Base-by-base conservation (phyloP, 2,113 vertebrate genomes). In the Trogon melanurus region DNA sequence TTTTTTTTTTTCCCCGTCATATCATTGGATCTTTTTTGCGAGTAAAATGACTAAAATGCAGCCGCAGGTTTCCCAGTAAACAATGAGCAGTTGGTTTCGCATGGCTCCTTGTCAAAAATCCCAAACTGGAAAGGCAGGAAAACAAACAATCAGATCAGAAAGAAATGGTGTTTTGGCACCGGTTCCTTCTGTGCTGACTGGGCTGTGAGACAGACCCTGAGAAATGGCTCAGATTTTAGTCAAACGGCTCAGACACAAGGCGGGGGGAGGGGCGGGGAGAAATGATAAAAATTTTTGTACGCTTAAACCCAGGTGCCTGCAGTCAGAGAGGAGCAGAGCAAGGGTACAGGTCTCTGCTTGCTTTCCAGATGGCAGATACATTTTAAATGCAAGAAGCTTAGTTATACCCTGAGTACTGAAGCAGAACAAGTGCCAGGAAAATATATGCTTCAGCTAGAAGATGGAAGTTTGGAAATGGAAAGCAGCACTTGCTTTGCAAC, bases 41-140 rank as follows among this genome's bases (percentile, higher is more conserved):
- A 85, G 69, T 2, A 5, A 67, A 95, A 87, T 65, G 82, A 91
- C 84, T 96, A 30, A 95, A 95, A 81, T 0, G 41, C 66, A 79
- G 87, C 75, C 26, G 2, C 69, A 51, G 79, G 90, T 80, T 97
- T 72, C 93, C 81, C 88, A 85, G 86, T 94, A 95, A 91, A 92
- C 93, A 93, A 93, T 92, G 95, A 96, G 91, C 93, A 93, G 92
- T 95, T 97, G 96, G 94, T 93, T 97, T 94, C 83, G 78, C 69
- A 92, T 97, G 96, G 97, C 95, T 96, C 91, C 80, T 72, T 95
- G 93, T 96, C 96, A 95, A 95, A 96, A 95, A 96, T 93, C 96
- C 96, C 88, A 87, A 97, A 95, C 92, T 96, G 93, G 93, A 93
- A 87, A 93, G 89, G 93, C 92, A 95, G 67, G 90, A 95, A 95